Evolutionary conservation across 2,797 vertebrate species (phyloP), one percentile per base, ranked within the genome.

Genomic region (Tangara arthus): DNA sequence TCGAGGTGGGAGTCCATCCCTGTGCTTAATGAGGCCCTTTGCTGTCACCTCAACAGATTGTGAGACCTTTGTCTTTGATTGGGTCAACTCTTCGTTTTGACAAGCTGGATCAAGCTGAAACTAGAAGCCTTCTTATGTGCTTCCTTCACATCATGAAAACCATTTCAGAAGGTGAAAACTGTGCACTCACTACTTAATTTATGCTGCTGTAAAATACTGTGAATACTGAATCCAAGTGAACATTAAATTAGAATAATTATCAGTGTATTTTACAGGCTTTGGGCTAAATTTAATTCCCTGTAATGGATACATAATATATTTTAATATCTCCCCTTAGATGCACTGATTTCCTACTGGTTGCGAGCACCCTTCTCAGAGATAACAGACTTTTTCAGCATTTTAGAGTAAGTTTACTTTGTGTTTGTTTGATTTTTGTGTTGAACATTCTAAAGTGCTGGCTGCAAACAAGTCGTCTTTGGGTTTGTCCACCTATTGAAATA

Each of bases 71-170:
- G 97, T 99, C 99, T 94, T 97, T 99, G 95, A 99, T 99, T 72
- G 99, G 99, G 57, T 99, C 98, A 52, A 98, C 98, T 5, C 99
- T 99, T 82, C 99, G 99, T 57, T 99, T 99, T 95, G 99, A 99
- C 98, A 99, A 99, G 93, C 96, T 99, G 97, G 99, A 99, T 97
- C 99, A 99, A 95, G 99, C 99, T 10, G 99, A 99, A 98, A 99
- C 99, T 4, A 98, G 99, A 93, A 98, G 99, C 92, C 98, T 99
- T 82, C 98, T 99, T 42, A 99, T 99, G 98, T 99, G 99, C 94
- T 99, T 99, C 97, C 98, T 99, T 92, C 99, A 99, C 97, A 99
- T 99, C 84, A 99, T 99, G 99, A 99, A 99, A 98, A 99, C 99
- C 42, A 98, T 99, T 97, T 99, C 99, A 1, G 99, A 99, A 94